Evolutionary conservation across 2,113 vertebrate genomes (phyloP).

Genomic region (Muscicapa adusta): DNA sequence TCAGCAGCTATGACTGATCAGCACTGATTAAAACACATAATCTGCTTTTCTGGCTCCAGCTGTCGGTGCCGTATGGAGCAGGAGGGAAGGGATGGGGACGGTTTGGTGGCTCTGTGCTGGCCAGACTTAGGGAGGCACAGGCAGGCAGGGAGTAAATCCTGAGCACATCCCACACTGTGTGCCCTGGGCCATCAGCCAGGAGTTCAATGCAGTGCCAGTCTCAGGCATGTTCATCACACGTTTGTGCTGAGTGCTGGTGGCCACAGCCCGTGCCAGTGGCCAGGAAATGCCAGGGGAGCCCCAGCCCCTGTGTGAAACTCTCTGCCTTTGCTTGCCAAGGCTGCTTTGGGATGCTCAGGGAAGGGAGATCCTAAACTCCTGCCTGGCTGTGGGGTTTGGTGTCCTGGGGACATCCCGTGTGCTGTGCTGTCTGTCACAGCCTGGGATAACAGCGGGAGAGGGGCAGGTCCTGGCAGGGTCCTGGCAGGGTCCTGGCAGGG

Average conservation of each 20-base stretch:
- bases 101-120: not conserved
- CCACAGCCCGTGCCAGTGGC: accelerated
- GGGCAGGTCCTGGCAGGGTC: not conserved
- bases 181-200: not conserved
- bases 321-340: accelerated
- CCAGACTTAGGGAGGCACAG: accelerated
- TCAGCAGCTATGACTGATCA: not conserved
- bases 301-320: accelerated
- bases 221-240: accelerated
- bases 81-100: not conserved
- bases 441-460: accelerated
- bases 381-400: not conserved
- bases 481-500: not conserved
- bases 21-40: not conserved
- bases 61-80: not conserved
- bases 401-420: not conserved
- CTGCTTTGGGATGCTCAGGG: not conserved
- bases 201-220: accelerated
- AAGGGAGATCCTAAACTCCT: too few species aligned
- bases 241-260: not conserved
- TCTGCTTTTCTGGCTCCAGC: not conserved
- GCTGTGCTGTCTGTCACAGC: not conserved
- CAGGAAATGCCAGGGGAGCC: not conserved
- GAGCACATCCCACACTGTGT: accelerated
- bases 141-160: not conserved